These are phyloP conservation scores for Plagiodera versicolora DNA, from an alignment of 2,888 invertebrate species.

Conservation along the genomic window DNA sequence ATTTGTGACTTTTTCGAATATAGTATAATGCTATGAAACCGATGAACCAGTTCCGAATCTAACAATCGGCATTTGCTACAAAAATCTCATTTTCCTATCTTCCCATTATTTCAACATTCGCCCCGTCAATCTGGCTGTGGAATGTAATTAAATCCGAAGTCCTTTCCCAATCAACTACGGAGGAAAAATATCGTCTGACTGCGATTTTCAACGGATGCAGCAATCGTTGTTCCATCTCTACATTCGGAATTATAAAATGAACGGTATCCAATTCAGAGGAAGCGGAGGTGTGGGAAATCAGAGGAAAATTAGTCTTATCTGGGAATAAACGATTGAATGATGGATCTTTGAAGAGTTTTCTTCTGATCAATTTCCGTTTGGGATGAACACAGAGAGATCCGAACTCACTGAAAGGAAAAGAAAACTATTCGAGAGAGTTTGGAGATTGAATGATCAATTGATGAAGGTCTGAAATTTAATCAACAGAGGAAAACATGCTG, in stretches of 20 bases:
- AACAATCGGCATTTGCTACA: neutral
- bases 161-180: neutral
- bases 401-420: no score
- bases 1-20: no score
- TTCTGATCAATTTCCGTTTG: neutral
- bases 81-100: neutral
- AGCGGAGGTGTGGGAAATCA: neutral
- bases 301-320: neutral
- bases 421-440: no score
- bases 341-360: neutral
- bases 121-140: neutral
- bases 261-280: neutral
- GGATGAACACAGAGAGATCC: no score
- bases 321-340: neutral
- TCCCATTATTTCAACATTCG: neutral
- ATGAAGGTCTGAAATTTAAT: no score
- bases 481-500: no score
- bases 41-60: no score
- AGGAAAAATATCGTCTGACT: neutral
- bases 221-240: neutral
- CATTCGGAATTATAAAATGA: neutral
- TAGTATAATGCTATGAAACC: no score
- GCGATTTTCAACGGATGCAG: neutral
- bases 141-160: neutral
- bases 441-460: no score